Base-by-base conservation (phyloP, 2,797 vertebrate species). In the Dromococcyx pavoninus region DNA sequence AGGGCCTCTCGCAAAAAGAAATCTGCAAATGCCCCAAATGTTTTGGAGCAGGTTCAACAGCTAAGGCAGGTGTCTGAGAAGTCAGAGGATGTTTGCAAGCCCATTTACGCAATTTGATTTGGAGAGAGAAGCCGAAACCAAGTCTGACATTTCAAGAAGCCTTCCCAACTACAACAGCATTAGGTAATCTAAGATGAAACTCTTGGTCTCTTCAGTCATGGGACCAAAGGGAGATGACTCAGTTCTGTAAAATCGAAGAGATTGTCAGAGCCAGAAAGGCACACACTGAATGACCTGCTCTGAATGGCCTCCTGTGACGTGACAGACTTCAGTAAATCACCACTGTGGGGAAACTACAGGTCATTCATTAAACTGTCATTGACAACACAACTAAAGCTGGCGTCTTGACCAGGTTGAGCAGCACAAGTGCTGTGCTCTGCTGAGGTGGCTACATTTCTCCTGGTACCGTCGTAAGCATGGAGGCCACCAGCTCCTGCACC, bases 301-400 rank as follows among this genome's bases (percentile, higher is more conserved):
- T 58, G 60, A 83, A 50, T 3, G 50, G 39, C 32, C 32, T 79
- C 41, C 32, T 50, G n/a, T 23, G 54, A 81, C 0, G 0, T 6
- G 62, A 66, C 19, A 73, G 64, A 64, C 60, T 73, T 66, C 64
- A 91, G 35, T 15, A 53, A 75, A 93, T n/a, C 27, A 81, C 25
- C 0, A 0, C 27, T 50, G 19, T 13, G 30, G 11, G 37, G 41
- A 89, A 89, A 53, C 10, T 74, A 35, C 0, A 0, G 30, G 25
- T 56, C 37, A 57, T n/a, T n/a, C n/a, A n/a, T n/a, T n/a, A n/a
- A n/a, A n/a, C n/a, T 25, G 43, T 5, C 60, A 23, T 1, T 54
- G 50, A 64, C 30, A 82, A 5, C n/a, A 60, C 10, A 35, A 17
- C 13, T 23, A 48, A 51, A 1, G 4, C 28, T 35, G 64, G 56